Percentiles rank a stretch among this genome's conserved stretches.
Conservation (phyloP, 2,888 invertebrate species). For the Ischnus inquisitorius region DNA sequence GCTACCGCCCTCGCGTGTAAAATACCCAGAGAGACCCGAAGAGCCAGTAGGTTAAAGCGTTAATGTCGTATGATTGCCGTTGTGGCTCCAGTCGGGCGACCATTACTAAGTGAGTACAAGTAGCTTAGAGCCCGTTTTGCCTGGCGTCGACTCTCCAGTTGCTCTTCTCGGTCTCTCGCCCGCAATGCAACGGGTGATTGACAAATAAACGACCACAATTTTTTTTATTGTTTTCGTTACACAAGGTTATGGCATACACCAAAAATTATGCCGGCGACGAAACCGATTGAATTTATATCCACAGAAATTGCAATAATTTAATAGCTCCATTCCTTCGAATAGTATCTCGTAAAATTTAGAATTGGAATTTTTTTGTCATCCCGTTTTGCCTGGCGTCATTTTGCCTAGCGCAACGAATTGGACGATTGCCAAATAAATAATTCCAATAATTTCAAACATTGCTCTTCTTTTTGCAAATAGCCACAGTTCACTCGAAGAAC, state of each 20-base stretch:
- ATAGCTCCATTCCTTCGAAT: too few relatives aligned
- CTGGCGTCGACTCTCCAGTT: conserved; percentile 26
- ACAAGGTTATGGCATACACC: neutral
- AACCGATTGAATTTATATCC: neutral
- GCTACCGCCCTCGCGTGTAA: conserved; percentile 23
- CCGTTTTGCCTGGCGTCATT: too few relatives aligned
- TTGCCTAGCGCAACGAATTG: too few relatives aligned
- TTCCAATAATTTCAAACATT: too few relatives aligned
- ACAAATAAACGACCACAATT: conserved; percentile 47
- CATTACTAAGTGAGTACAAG: conserved; percentile 61
- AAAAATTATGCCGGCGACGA: neutral
- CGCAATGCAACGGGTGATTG: conserved; percentile 41
- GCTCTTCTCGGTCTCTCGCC: conserved; percentile 11
- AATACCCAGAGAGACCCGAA: conserved; percentile 62
- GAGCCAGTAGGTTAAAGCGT: conserved; percentile 80
- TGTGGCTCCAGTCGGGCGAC: conserved; percentile 78
- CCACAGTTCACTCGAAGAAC: too few relatives aligned
- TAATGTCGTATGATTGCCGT: conserved; percentile 81
- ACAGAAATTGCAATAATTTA: neutral
- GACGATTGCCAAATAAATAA: too few relatives aligned
- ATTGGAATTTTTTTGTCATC: too few relatives aligned
- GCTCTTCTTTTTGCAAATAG: too few relatives aligned
- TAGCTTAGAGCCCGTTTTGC: conserved; percentile 62
- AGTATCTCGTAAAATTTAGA: too few relatives aligned
- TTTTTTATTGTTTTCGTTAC: neutral